These are phyloP conservation scores for roundworm (Caenorhabditis elegans) DNA, from an alignment of 1,140 invertebrate species.

Conservation along the genomic window WBcel235 BX284606.5:4016001-4016500, in stretches of 20 bases:
- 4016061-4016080: too few species aligned
- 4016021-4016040: too few species aligned
- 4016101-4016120: neutral
- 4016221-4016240: constrained; percentile 27
- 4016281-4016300: neutral
- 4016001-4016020: too few species aligned
- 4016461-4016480: neutral
- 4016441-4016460: constrained; percentile 29
- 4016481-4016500: neutral
- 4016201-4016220: neutral
- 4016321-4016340: constrained; percentile 24
- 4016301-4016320: constrained; percentile 20
- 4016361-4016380: too few species aligned
- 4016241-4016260: constrained; percentile 29
- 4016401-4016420: neutral
- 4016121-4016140: too few species aligned
- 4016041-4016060: too few species aligned
- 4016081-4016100: neutral
- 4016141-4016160: neutral
- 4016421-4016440: neutral
- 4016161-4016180: neutral
- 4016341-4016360: constrained; percentile 15
- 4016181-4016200: too few species aligned
- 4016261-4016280: neutral
- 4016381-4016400: neutral